A percentile compares a stretch with the other conserved stretches of the same genome.
Evolutionary conservation across 2,797 vertebrate species (phyloP).

Genomic region (Varecia variegata): DNA sequence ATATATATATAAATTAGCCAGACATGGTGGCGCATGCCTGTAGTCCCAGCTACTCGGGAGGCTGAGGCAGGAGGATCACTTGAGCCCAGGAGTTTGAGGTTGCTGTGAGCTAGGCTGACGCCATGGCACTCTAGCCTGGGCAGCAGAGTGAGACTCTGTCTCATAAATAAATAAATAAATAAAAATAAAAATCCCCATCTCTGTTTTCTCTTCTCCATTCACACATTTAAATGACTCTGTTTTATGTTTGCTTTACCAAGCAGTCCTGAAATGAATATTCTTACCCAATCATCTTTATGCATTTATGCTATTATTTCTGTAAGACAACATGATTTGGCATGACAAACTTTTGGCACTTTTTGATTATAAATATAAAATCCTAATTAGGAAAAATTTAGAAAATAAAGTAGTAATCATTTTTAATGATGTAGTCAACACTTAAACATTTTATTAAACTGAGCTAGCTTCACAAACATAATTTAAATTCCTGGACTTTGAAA

Average conservation of each 20-base stretch:
- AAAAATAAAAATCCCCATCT: not conserved
- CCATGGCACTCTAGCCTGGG: no score
- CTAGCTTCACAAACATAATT: not conserved
- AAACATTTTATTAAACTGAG: not conserved
- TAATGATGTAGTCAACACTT: not conserved
- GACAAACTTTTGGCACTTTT: not conserved
- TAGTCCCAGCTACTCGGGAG: no score
- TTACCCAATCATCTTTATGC: not conserved
- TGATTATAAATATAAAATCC: slow-evolving; percentile 3
- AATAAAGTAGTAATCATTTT: not conserved
- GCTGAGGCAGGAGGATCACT: no score
- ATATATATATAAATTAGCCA: no score
- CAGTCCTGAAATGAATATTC: not conserved
- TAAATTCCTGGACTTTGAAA: not conserved
- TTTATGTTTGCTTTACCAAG: not conserved
- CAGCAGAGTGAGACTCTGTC: no score
- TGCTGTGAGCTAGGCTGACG: no score
- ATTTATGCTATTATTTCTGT: not conserved
- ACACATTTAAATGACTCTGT: not conserved
- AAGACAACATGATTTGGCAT: not conserved
- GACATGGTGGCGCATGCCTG: no score
- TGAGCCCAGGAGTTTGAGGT: no score
- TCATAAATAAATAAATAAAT: no score
- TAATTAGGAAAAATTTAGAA: slow-evolving; percentile 20
- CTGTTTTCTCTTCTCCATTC: not conserved